Evolutionary conservation across 2,797 vertebrate genomes (phyloP), one percentile per base, ranked within the genome.

Genomic region (Zenarchopterus dispar): DNA sequence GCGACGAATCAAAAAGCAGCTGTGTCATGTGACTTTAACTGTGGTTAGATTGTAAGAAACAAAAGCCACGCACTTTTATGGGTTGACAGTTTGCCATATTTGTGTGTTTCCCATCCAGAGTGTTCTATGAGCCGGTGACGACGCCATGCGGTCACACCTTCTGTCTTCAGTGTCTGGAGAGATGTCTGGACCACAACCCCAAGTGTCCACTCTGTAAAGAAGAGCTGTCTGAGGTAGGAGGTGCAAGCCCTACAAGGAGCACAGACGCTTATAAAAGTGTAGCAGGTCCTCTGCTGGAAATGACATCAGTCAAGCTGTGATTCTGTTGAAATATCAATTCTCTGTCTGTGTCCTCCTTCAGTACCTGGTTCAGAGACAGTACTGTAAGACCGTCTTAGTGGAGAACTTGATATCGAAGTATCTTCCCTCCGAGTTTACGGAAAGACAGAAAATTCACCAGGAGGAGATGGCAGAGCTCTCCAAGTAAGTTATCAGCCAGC

Each of bases 171-270:
- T 98, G 96, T 93, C 93, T 96, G 66, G 94, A 98, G 84, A 92
- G 93, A 78, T 97, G 96, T 89, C 91, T 97, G 78, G 96, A 98
- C 86, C 95, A 97, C 70, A 96, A 95, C 73, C 92, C 94, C 0
- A 93, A 93, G 78, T 97, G 97, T 88, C 96, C 96, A 0, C 93
- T 98, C 85, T 98, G 96, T 81, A 98, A 97, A 84, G 95, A 96
- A 76, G 95, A 95, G 60, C 91, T 97, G 41, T 95, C 95, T 4
- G 94, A 97, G 89, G 96, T 97, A 81, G 0, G 15, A 3, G 3
- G 17, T 36, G 9, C 11, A 1, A 21, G 43, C 28, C 15, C 24
- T 10, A 13, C 17, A 46, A 5, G 18, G 31, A 21, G 24, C 31
- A 18, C 31, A 59, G 36, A 56, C 3, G 33, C 21, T 13, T 16